Conservation (phyloP, 2,888 invertebrate genomes). For the Xestia c-nigrum region DNA sequence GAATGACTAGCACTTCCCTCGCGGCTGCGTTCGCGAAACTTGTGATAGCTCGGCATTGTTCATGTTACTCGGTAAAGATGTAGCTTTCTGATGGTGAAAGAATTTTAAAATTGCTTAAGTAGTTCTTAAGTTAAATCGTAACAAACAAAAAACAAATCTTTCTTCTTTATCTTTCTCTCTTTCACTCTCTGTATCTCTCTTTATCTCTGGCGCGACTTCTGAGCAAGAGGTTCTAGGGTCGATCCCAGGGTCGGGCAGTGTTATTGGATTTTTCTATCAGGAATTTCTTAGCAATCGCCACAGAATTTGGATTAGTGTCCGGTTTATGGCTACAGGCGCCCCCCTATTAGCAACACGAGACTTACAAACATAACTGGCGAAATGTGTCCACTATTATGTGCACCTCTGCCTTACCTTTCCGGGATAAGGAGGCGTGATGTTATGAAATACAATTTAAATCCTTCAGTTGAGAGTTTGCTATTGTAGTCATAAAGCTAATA, state of each 20-base stretch:
- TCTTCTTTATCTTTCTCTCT: too few relatives aligned
- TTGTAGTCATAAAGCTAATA: constrained; percentile 18
- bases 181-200: too few relatives aligned
- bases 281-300: neutral
- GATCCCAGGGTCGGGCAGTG: neutral
- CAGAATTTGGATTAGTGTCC: neutral
- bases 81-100: too few relatives aligned
- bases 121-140: too few relatives aligned
- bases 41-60: too few relatives aligned
- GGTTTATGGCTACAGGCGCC: neutral
- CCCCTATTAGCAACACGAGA: neutral
- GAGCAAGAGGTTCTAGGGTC: neutral
- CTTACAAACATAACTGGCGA: neutral
- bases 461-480: neutral
- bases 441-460: neutral
- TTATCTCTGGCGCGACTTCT: neutral
- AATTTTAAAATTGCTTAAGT: too few relatives aligned
- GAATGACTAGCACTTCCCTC: too few relatives aligned
- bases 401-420: neutral
- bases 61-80: too few relatives aligned
- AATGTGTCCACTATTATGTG: neutral
- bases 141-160: too few relatives aligned
- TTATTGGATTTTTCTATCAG: neutral
- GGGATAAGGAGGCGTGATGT: neutral
- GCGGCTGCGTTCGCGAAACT: too few relatives aligned